These are phyloP conservation scores for Origma solitaria DNA, from an alignment of 2,113 vertebrate species.

Conservation along the genomic window DNA sequence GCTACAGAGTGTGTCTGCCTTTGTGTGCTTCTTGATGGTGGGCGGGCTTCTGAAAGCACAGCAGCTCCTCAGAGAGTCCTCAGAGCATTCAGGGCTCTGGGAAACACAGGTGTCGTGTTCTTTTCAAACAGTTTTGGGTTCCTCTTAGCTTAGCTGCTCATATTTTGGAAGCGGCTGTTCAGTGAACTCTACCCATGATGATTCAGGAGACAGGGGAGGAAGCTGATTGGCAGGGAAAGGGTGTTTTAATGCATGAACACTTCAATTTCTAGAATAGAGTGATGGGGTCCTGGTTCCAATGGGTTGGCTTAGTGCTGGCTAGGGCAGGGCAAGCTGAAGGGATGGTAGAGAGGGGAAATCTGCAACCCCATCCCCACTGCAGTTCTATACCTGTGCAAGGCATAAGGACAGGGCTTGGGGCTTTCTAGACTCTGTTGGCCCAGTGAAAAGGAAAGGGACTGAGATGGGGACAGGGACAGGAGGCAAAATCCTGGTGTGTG, in stretches of 20 bases:
- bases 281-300: neutral
- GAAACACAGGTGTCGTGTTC: neutral
- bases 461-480: neutral
- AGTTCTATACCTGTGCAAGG: neutral
- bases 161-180: neutral
- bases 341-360: neutral
- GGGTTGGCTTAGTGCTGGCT: neutral
- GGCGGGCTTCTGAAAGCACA: neutral
- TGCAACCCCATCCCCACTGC: neutral
- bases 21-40: neutral
- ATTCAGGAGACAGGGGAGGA: neutral
- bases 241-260: neutral
- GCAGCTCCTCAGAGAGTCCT: neutral
- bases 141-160: neutral
- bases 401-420: neutral
- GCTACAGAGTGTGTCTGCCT: neutral
- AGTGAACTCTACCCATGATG: fast-evolving
- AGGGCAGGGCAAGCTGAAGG: neutral
- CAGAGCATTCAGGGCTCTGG: neutral
- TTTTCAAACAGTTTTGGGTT: neutral
- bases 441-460: neutral
- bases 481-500: neutral
- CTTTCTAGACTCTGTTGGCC: neutral
- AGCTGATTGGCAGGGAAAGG: neutral
- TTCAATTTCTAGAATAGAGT: neutral